Conservation (phyloP, 2,888 invertebrate species). For the Scaptomyza flava region DNA sequence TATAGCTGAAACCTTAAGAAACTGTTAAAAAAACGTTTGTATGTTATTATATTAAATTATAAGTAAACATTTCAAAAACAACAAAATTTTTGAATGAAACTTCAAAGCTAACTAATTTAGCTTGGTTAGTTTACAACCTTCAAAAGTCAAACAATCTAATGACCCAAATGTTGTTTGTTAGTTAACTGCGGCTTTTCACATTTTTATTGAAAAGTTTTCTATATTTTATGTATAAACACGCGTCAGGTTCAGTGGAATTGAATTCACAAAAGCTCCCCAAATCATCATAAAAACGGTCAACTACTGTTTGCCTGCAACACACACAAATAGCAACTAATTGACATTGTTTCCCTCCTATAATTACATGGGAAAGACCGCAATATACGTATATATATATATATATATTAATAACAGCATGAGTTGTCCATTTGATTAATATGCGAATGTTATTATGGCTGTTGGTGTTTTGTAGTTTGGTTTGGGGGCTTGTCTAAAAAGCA, state of each 20-base stretch:
- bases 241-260: conserved; percentile 8
- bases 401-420: conserved; percentile 20
- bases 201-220: background rate
- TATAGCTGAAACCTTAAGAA: too few species aligned
- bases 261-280: background rate
- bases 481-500: conserved; percentile 27
- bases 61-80: too few species aligned
- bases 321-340: conserved; percentile 29
- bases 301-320: conserved; percentile 25
- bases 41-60: too few species aligned
- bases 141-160: background rate
- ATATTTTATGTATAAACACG: conserved; percentile 18
- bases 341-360: conserved; percentile 29
- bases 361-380: conserved; percentile 11
- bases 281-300: conserved; percentile 31
- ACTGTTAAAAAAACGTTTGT: too few species aligned
- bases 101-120: too few species aligned
- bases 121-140: too few species aligned
- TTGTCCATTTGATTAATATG: conserved; percentile 24
- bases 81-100: too few species aligned
- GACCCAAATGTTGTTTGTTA: background rate
- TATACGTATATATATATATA: background rate
- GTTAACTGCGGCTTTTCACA: background rate
- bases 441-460: conserved; percentile 2
- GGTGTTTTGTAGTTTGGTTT: background rate